Evolutionary conservation across 2,888 invertebrate genomes (phyloP).

Genomic region (Drosophila basisetae): DNA sequence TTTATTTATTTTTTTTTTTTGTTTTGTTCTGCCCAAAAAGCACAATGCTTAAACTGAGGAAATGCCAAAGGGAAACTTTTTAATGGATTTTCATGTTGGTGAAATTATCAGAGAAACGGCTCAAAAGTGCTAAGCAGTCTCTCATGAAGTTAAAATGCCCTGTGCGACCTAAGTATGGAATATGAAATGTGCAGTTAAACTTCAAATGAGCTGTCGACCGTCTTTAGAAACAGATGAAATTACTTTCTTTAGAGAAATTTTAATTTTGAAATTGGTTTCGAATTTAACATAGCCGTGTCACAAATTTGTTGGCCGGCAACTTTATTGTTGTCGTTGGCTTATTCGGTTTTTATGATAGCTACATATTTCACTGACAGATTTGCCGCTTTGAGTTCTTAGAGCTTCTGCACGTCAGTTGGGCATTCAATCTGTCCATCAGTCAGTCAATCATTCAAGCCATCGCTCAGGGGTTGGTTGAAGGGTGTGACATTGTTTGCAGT

Average conservation of each 20-base stretch:
- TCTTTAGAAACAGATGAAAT: background rate
- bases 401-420: constrained; percentile 24
- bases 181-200: background rate
- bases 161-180: background rate
- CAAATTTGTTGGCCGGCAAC: background rate
- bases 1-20: constrained; percentile 16
- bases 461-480: background rate
- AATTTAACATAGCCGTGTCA: too few relatives aligned
- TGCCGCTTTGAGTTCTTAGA: constrained; percentile 24
- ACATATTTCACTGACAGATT: constrained; percentile 34
- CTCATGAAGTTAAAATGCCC: constrained; percentile 11
- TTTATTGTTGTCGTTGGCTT: constrained; percentile 20
- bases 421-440: constrained; percentile 62
- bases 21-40: constrained; percentile 26
- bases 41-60: constrained; percentile 35
- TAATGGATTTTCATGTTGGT: constrained; percentile 80
- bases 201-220: background rate
- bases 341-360: constrained; percentile 14
- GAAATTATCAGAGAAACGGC: constrained; percentile 68
- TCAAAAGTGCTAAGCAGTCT: constrained; percentile 10
- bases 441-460: constrained; percentile 50
- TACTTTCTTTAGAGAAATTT: background rate
- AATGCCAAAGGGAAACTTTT: constrained; percentile 68
- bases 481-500: background rate
- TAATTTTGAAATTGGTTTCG: background rate